Conservation (phyloP, 2,113 vertebrate species). For the Nansenia antarctica region DNA sequence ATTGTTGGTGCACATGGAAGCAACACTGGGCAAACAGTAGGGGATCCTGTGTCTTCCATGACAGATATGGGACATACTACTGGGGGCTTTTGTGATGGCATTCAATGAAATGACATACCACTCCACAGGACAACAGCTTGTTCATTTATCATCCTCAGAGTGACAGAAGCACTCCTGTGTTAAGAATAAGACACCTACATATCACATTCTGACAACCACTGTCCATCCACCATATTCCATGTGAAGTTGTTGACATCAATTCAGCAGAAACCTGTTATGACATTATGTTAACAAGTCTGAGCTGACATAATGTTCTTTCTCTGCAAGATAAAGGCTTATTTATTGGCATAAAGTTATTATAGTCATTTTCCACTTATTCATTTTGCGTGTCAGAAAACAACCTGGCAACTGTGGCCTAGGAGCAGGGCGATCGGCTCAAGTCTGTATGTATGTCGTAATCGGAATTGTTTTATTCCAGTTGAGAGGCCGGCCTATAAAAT, state of each 20-base stretch:
- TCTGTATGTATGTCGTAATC: constrained; percentile 34
- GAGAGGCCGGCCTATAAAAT: constrained; percentile 44
- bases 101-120: not conserved
- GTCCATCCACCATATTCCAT: not conserved
- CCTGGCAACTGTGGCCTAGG: constrained; percentile 10
- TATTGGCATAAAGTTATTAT: too few relatives aligned
- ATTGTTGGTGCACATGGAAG: too few relatives aligned
- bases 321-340: not conserved
- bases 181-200: not conserved
- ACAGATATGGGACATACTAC: not conserved
- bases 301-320: not conserved
- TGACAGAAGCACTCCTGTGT: too few relatives aligned
- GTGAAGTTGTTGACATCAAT: not conserved
- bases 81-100: not conserved
- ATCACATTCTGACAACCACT: not conserved
- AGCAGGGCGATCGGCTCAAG: constrained; percentile 35
- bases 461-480: constrained; percentile 30
- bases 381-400: constrained; percentile 18
- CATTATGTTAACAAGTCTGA: not conserved
- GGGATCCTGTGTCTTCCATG: too few relatives aligned
- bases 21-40: not conserved
- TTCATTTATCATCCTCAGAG: too few relatives aligned
- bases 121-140: not conserved
- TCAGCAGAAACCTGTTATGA: not conserved
- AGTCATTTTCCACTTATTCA: constrained; percentile 1